These are phyloP conservation scores for Catostomus latipinnis DNA, from an alignment of 2,797 vertebrate genomes.

Conservation along the genomic window DNA sequence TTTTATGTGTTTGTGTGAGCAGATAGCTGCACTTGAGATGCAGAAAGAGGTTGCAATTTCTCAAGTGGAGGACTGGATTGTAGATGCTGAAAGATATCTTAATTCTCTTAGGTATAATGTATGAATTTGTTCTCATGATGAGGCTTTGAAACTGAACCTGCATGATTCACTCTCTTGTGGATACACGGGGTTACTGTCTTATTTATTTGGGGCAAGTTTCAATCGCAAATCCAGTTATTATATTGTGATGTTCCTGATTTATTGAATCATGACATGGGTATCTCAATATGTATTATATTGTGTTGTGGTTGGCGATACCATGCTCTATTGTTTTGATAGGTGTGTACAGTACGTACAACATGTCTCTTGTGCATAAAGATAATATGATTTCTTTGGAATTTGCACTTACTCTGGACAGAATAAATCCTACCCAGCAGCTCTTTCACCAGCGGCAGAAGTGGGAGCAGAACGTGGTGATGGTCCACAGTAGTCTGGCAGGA, in stretches of 20 bases:
- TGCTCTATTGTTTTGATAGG: neutral
- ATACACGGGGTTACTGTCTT: too few species aligned
- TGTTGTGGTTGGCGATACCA: too few species aligned
- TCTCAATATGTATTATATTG: too few species aligned
- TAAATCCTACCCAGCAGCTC: conserved; percentile 66
- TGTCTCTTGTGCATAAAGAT: neutral
- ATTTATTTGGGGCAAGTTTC: too few species aligned
- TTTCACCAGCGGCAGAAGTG: conserved; percentile 62
- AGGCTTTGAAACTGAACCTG: too few species aligned
- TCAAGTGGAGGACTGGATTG: conserved; percentile 70
- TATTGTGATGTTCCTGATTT: too few species aligned
- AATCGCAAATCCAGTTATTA: too few species aligned
- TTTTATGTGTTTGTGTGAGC: conserved; percentile 41
- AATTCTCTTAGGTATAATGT: conserved; percentile 55
- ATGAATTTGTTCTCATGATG: neutral
- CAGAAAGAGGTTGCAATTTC: conserved; percentile 68
- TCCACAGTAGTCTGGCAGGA: conserved; percentile 59
- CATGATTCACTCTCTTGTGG: too few species aligned
- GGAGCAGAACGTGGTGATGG: conserved; percentile 68
- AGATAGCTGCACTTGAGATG: conserved; percentile 67
- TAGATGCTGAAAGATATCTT: conserved; percentile 72
- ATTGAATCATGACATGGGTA: too few species aligned
- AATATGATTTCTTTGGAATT: neutral
- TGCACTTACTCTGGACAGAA: conserved; percentile 37
- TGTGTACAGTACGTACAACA: neutral